Base-by-base conservation (phyloP, 1,140 invertebrate species). In the Ooceraea biroi region DNA sequence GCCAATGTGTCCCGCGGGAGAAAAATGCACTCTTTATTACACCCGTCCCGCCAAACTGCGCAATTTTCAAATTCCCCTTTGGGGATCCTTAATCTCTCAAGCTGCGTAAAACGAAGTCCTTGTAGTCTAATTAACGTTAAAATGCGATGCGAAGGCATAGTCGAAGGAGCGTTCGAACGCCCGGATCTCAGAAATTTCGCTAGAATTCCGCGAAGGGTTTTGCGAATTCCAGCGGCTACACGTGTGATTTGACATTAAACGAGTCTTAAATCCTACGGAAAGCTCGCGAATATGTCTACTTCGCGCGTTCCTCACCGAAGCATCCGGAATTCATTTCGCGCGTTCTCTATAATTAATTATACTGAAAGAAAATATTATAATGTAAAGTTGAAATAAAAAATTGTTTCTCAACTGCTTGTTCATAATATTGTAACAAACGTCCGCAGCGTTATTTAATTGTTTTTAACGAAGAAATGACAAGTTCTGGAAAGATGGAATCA, bases 81-180 rank as follows among this genome's bases (percentile, higher is more conserved):
- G 76, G 76, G 76, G 44, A 71, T 57, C 25, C 48, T 69, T 44
- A 25, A 69, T 69, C 50, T 12, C 76, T 80, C 65, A 46, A 80
- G 65, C 52, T 44, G 36, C 50, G 44, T 80, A 30, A 80, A 80
- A 58, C 36, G 36, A 69, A 80, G 50, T 44, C 22, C 50, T 27
- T 69, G 69, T 36, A 57, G 50, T 57, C 52, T 80, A 80, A 71
- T 80, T 80, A 80, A 57, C 36, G 50, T 80, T 80, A 71, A 80
- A 80, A 25, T 36, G 65, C 50, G 17, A 41, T 27, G 22, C 48
- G 17, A 55, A 36, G 36, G 25, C 66, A 25, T 7, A 55, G 30
- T 55, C 66, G 41, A 27, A 19, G 48, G 41, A 10, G 48, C 17
- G 14, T 44, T 57, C 14, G 3, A 69, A 52, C 14, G 52, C 19